Percentiles rank a stretch among this genome's conserved stretches.
Evolutionary conservation across 2,797 vertebrate species (phyloP).

Genomic region (Cossypha niveicapilla): DNA sequence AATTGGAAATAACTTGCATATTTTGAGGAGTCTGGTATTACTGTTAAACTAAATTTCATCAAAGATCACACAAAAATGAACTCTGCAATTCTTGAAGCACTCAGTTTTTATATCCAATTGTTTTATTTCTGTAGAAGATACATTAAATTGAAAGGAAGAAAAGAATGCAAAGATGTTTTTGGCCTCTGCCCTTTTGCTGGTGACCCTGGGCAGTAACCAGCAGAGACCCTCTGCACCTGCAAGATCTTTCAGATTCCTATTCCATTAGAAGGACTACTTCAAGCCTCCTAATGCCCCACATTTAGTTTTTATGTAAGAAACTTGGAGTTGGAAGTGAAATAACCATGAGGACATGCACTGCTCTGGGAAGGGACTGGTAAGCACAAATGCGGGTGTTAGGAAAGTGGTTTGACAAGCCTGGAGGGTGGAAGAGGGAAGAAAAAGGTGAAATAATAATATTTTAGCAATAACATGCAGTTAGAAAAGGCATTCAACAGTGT

Average conservation of each 20-base stretch:
- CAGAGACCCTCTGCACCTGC: background rate
- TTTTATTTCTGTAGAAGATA: background rate
- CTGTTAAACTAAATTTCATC: background rate
- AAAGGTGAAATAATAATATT: background rate
- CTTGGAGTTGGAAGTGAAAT: background rate
- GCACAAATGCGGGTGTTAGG: accelerated
- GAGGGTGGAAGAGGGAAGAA: background rate
- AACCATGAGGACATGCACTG: background rate
- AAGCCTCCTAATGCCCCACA: background rate
- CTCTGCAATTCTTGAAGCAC: background rate
- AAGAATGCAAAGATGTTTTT: background rate
- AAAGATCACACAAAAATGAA: background rate
- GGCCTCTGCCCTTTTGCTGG: background rate
- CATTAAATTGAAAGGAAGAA: background rate
- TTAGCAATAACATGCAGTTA: background rate
- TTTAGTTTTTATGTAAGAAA: background rate
- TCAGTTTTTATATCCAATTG: background rate
- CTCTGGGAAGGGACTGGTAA: background rate
- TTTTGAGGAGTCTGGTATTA: background rate
- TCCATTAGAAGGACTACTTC: background rate
- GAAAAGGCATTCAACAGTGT: background rate
- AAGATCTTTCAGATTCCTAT: background rate
- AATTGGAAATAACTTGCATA: background rate
- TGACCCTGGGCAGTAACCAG: background rate
- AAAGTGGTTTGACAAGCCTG: background rate